phyloP scores from a whole-genome alignment of 2,113 vertebrate species.

The Struthio camelus region DNA sequence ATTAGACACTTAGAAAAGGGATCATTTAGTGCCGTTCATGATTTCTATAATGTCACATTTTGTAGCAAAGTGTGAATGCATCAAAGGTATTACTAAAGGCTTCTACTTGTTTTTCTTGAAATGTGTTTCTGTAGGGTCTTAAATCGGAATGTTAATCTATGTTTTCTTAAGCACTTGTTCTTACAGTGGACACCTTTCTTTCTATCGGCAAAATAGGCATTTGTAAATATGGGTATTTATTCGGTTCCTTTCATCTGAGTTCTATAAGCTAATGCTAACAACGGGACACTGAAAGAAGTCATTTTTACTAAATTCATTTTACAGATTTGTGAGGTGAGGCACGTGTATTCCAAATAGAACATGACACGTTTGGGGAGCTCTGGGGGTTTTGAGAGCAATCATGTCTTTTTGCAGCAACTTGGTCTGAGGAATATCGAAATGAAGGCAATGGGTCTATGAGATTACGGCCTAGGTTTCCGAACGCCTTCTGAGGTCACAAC shows the following conservation, averaged over 20 bases:
- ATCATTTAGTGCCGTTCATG: not conserved
- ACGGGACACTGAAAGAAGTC: too few species aligned
- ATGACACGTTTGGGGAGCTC: not conserved
- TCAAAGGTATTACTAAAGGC: not conserved
- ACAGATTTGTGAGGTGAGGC: not conserved
- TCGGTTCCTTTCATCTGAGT: not conserved
- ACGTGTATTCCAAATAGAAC: not conserved
- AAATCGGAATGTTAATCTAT: not conserved
- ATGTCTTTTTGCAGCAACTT: not conserved
- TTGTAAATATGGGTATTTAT: not conserved
- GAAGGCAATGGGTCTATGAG: not conserved
- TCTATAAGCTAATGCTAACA: too few species aligned
- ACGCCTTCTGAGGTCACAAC: not conserved
- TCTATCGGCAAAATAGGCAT: not conserved
- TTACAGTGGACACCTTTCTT: not conserved
- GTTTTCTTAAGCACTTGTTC: not conserved
- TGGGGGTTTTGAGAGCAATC: not conserved
- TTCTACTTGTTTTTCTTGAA: not conserved
- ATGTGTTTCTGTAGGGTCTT: not conserved
- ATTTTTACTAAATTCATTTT: not conserved
- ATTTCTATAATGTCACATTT: not conserved
- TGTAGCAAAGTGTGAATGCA: not conserved
- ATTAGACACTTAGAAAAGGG: not conserved
- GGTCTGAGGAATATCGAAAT: not conserved
- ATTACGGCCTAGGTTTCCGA: not conserved